Evolutionary conservation across 2,888 invertebrate genomes (phyloP).

Genomic region (Ypsolopha scabrella): DNA sequence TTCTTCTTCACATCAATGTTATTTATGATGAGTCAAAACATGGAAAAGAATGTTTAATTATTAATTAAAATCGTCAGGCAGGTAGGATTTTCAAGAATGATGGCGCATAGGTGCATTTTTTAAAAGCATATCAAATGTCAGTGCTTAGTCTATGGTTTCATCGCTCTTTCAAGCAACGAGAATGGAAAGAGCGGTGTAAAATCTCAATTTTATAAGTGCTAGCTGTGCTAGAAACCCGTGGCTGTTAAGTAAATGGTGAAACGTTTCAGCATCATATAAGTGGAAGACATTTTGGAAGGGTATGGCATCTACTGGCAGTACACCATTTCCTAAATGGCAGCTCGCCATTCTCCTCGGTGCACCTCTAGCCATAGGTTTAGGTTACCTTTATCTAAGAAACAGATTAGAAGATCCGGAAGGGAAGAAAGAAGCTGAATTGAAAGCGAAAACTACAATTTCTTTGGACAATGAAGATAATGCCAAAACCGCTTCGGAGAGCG

Average conservation of each 20-base stretch:
- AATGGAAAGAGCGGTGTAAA: slow-evolving; percentile 14
- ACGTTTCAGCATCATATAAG: slow-evolving; percentile 28
- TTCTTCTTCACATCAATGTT: no score
- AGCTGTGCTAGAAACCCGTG: slow-evolving; percentile 18
- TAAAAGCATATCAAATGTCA: slow-evolving; percentile 18
- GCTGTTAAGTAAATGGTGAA: slow-evolving; percentile 50
- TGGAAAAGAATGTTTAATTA: no score
- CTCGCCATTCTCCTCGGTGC: slow-evolving; percentile 86
- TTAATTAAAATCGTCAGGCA: no score
- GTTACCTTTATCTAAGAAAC: slow-evolving; percentile 80
- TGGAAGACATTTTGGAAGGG: slow-evolving; percentile 22
- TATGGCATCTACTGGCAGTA: slow-evolving; percentile 66
- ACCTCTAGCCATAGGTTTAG: slow-evolving; percentile 85
- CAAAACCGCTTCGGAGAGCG: slow-evolving; percentile 58
- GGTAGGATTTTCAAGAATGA: no score
- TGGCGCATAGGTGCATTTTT: neutral
- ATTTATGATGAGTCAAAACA: no score
- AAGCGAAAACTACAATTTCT: slow-evolving; percentile 71
- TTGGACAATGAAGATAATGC: slow-evolving; percentile 69
- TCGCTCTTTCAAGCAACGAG: slow-evolving; percentile 13
- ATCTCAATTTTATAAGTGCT: slow-evolving; percentile 1
- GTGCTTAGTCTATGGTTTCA: slow-evolving; percentile 28
- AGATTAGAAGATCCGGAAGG: slow-evolving; percentile 66
- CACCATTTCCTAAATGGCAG: slow-evolving; percentile 86
- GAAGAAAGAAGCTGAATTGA: slow-evolving; percentile 61